phyloP scores from a whole-genome alignment of 2,113 vertebrate species.

The Gobiocypris rarus region DNA sequence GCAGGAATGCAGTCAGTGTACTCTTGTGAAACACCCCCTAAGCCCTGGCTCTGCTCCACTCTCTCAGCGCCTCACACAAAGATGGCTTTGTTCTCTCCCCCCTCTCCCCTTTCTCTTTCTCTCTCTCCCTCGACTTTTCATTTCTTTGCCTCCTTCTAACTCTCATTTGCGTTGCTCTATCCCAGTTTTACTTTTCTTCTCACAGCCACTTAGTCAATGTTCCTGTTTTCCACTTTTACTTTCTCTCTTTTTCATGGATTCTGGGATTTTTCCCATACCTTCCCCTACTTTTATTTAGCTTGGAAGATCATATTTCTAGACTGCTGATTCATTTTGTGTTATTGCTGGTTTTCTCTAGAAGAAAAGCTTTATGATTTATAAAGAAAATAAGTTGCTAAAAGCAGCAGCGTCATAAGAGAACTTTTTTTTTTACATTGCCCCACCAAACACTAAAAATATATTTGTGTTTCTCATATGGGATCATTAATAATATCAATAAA shows the following conservation, averaged over 20 bases:
- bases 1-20: conserved; percentile 66
- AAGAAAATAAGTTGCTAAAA: neutral
- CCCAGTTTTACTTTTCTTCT: conserved; percentile 41
- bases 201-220: neutral
- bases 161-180: conserved; percentile 17
- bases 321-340: neutral
- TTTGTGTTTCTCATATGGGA: neutral
- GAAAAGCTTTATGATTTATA: neutral
- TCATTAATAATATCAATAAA: neutral
- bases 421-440: neutral
- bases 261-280: neutral
- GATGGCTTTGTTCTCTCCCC: conserved; percentile 60
- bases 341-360: conserved; percentile 13
- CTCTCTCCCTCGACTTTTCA: conserved; percentile 17
- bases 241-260: conserved; percentile 15
- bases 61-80: conserved; percentile 57
- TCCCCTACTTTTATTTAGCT: neutral
- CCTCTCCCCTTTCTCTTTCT: conserved; percentile 24
- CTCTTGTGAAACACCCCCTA: conserved; percentile 64
- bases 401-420: neutral
- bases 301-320: neutral
- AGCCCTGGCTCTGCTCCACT: conserved; percentile 56
- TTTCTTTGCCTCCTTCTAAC: conserved; percentile 23
- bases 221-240: conserved; percentile 10
- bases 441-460: neutral